phyloP scores from a whole-genome alignment of 2,888 invertebrate genomes.

The Drosophila ustulata region DNA sequence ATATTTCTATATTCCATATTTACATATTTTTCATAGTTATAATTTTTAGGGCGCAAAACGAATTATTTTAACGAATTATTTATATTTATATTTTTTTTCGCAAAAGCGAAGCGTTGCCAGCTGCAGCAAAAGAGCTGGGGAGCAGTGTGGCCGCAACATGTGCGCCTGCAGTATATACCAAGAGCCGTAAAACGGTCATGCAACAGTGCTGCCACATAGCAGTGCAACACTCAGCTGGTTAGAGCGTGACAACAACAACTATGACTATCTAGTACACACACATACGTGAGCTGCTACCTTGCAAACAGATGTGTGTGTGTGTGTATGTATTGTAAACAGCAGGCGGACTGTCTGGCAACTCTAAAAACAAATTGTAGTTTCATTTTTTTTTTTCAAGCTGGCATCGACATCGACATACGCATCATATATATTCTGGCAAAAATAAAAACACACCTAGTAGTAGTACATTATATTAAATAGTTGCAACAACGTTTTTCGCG shows the following conservation, averaged over 20 bases:
- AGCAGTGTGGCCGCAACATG: not conserved
- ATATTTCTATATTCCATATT: too few species aligned
- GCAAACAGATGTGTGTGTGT: not conserved
- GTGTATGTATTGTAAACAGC: slow-evolving; percentile 14
- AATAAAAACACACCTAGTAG: slow-evolving; percentile 44
- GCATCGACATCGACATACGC: slow-evolving; percentile 58
- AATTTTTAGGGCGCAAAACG: too few species aligned
- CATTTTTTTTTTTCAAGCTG: slow-evolving; percentile 59
- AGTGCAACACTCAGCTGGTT: not conserved
- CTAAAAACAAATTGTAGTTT: slow-evolving; percentile 43
- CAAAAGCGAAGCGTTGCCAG: slow-evolving; percentile 22
- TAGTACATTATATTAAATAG: slow-evolving; percentile 13
- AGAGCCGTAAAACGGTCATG: not conserved
- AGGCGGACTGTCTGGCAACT: slow-evolving; percentile 36
- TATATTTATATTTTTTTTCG: too few species aligned
- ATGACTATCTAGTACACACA: not conserved
- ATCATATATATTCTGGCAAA: slow-evolving; percentile 28
- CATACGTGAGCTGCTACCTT: not conserved
- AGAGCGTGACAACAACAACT: not conserved
- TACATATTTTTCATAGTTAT: too few species aligned
- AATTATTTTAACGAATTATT: too few species aligned
- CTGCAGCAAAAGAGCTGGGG: not conserved
- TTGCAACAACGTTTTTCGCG: slow-evolving; percentile 19
- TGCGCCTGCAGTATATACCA: slow-evolving; percentile 5
- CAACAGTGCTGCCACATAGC: slow-evolving; percentile 1